phyloP scores from a whole-genome alignment of 2,113 vertebrate species.

The Typhlomys cinereus region DNA sequence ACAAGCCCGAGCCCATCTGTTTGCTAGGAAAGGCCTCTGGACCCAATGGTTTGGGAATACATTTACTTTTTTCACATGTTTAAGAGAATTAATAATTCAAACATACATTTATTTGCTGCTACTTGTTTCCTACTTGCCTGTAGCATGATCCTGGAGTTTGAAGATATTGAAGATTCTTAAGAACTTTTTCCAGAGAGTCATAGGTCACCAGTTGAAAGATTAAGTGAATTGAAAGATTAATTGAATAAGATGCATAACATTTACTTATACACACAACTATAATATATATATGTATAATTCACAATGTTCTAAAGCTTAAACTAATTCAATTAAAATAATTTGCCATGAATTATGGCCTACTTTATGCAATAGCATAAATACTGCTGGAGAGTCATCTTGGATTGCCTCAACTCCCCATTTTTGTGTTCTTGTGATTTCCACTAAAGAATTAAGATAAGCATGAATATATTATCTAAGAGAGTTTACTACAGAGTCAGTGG shows the following conservation, averaged over 20 bases:
- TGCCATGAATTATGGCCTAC: background rate
- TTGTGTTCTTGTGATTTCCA: background rate
- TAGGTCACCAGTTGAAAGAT: background rate
- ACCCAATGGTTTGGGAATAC: fast-evolving
- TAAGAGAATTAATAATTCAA: background rate
- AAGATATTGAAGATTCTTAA: background rate
- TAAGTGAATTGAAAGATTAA: too few species aligned
- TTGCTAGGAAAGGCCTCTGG: background rate
- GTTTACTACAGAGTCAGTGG: background rate
- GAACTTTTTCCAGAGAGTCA: background rate
- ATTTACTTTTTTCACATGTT: background rate
- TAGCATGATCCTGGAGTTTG: background rate
- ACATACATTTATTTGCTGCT: background rate
- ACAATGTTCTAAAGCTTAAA: background rate
- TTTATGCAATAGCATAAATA: background rate
- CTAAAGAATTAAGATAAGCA: background rate
- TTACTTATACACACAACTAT: background rate
- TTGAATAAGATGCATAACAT: too few species aligned
- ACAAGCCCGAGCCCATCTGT: background rate
- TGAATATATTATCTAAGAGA: too few species aligned
- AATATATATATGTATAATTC: background rate
- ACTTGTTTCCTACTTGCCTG: background rate
- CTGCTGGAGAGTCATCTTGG: fast-evolving
- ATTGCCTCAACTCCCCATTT: background rate
- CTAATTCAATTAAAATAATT: background rate